Evolutionary conservation across 1,140 invertebrate genomes (phyloP).

Genomic region (Brachionus paranguensis): DNA sequence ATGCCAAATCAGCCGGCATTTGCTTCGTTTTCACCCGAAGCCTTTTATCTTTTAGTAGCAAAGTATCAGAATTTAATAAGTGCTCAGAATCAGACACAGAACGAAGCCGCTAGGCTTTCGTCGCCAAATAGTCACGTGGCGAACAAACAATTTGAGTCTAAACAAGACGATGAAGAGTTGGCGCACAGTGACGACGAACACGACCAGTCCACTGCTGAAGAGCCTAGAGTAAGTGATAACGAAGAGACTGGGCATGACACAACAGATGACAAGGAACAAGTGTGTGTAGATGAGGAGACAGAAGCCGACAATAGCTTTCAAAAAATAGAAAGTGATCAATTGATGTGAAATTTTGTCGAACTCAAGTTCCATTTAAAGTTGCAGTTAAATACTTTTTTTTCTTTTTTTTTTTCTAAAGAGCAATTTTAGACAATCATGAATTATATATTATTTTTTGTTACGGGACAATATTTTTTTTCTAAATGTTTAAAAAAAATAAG

Average conservation of each 20-base stretch:
- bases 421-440: background rate
- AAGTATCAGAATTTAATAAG: conserved; percentile 23
- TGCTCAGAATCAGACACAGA: background rate
- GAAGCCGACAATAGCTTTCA: background rate
- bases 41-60: conserved; percentile 27
- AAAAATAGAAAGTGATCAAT: background rate
- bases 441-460: conserved; percentile 2
- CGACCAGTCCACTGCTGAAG: background rate
- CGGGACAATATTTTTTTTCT: background rate
- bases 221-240: background rate
- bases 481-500: conserved; percentile 10
- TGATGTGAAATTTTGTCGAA: background rate
- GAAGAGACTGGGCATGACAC: background rate
- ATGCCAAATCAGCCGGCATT: background rate
- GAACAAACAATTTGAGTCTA: background rate
- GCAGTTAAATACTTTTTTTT: background rate
- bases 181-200: background rate
- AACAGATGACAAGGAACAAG: background rate
- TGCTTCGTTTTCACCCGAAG: conserved; percentile 2
- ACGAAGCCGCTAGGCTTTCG: background rate
- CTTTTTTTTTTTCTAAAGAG: background rate
- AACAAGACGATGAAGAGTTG: background rate
- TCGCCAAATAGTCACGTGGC: background rate
- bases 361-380: background rate
- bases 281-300: background rate